phyloP scores from a whole-genome alignment of 1,140 invertebrate genomes.

The Drosophila lacteicornis region DNA sequence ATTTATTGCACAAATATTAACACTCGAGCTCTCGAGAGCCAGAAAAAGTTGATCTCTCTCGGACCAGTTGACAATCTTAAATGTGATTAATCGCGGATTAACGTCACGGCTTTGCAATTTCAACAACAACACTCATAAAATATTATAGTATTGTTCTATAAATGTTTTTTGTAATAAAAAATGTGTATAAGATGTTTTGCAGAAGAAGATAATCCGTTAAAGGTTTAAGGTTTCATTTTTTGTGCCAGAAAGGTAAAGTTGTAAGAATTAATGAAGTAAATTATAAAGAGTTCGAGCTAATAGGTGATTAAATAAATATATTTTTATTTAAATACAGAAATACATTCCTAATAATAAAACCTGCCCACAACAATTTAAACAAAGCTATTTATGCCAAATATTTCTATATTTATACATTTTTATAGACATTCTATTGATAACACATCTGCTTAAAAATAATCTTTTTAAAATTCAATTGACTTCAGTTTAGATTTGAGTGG shows the following conservation, averaged over 20 bases:
- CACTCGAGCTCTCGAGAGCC: conserved; percentile 31
- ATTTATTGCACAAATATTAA: conserved; percentile 54
- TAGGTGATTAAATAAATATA: no score
- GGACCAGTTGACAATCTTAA: conserved; percentile 30
- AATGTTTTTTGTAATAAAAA: conserved; percentile 9
- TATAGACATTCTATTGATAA: conserved; percentile 11
- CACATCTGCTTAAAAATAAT: neutral
- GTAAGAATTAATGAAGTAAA: neutral
- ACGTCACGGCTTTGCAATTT: conserved; percentile 38
- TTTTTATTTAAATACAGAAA: no score
- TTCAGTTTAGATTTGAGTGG: conserved; percentile 6
- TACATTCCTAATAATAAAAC: neutral
- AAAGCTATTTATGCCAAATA: neutral
- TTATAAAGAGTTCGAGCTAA: no score
- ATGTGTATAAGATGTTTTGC: neutral
- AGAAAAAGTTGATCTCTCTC: conserved; percentile 43
- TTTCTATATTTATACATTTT: neutral
- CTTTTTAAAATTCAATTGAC: conserved; percentile 10
- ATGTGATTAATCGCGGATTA: conserved; percentile 37
- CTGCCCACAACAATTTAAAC: neutral
- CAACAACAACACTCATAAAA: conserved; percentile 24
- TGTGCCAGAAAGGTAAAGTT: no score
- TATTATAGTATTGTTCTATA: conserved; percentile 21
- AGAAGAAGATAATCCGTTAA: no score
- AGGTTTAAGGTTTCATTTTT: neutral